Conservation (phyloP, 1,140 invertebrate species). For the Pseudobourletiella spinata region DNA sequence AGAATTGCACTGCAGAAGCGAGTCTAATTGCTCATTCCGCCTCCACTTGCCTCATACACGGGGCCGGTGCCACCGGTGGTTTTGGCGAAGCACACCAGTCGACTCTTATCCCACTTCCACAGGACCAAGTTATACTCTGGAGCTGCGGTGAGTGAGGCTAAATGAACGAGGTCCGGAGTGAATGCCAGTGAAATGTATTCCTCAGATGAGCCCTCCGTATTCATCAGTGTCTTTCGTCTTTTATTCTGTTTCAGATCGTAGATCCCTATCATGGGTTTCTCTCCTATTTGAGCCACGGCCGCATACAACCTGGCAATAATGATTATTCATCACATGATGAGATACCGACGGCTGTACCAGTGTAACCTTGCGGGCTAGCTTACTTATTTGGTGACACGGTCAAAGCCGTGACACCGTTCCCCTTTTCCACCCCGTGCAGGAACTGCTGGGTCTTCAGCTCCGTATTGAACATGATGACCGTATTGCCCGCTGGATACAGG, state of each 20-base stretch:
- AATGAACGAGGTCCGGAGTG: slow-evolving; percentile 64
- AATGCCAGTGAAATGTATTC: slow-evolving; percentile 66
- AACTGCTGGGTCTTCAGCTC: slow-evolving; percentile 45
- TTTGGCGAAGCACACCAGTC: slow-evolving; percentile 64
- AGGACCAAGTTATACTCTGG: slow-evolving; percentile 66
- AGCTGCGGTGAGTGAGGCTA: slow-evolving; percentile 65
- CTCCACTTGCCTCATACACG: slow-evolving; percentile 46
- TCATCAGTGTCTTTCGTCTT: slow-evolving; percentile 43
- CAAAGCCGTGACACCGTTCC: slow-evolving; percentile 18
- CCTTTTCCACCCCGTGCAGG: slow-evolving; percentile 39
- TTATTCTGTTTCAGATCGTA: slow-evolving; percentile 45
- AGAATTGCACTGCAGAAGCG: too few relatives aligned
- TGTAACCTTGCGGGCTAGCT: too few relatives aligned
- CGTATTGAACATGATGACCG: slow-evolving; percentile 44
- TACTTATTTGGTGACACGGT: slow-evolving; percentile 22
- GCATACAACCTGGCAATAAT: slow-evolving; percentile 20
- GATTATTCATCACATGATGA: neutral
- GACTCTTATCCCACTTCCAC: slow-evolving; percentile 76
- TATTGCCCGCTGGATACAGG: slow-evolving; percentile 38
- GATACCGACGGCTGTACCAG: too few relatives aligned
- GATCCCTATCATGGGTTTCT: slow-evolving; percentile 43
- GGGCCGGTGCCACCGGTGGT: slow-evolving; percentile 49
- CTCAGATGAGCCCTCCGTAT: slow-evolving; percentile 39
- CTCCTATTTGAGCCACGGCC: slow-evolving; percentile 33
- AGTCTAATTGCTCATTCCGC: too few relatives aligned